Conservation (phyloP, 1,140 invertebrate species). For the Catajapyx aquilonaris region DNA sequence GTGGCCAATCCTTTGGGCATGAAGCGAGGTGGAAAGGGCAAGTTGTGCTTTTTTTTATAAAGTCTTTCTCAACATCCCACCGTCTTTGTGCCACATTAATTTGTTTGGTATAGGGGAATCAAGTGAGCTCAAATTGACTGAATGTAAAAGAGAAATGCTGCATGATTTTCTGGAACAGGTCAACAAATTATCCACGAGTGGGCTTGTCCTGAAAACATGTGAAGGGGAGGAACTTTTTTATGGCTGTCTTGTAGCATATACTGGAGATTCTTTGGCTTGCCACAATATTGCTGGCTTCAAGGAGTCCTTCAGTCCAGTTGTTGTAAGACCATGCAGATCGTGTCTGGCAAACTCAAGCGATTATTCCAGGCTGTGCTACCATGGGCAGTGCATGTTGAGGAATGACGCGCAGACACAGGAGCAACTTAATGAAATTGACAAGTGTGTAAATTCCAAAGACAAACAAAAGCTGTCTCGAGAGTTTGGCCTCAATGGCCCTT, state of each 20-base stretch:
- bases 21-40: no score
- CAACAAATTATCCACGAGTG: no score
- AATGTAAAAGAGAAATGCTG: no score
- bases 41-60: no score
- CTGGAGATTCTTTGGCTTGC: not conserved
- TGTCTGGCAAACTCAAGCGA: not conserved
- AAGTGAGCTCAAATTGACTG: no score
- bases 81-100: no score
- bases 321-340: not conserved
- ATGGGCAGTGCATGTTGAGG: not conserved
- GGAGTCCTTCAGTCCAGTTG: not conserved
- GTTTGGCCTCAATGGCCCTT: not conserved
- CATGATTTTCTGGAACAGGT: no score
- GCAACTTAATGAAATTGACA: not conserved
- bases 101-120: no score
- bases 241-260: not conserved
- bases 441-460: not conserved
- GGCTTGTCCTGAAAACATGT: no score
- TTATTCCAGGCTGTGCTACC: not conserved
- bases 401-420: not conserved
- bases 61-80: no score
- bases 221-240: not conserved
- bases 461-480: not conserved
- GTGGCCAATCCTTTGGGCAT: no score
- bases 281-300: not conserved